Evolutionary conservation across 64 coral and sea anemone species (phyloP).

Genomic region (Catalaphyllia jardinei): DNA sequence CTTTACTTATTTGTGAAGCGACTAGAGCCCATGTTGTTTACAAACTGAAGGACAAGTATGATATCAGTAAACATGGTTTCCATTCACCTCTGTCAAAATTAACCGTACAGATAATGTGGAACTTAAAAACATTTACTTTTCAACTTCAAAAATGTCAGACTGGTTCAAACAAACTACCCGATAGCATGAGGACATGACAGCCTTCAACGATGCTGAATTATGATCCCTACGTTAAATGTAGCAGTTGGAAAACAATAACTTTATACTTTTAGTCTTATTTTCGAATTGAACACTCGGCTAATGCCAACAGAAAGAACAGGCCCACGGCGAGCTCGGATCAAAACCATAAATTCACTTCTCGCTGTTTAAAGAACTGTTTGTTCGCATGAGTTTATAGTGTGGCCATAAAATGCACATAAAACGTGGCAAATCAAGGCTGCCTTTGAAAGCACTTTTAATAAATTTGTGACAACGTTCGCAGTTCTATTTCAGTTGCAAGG

Average conservation of each 20-base stretch:
- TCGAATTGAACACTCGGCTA: not conserved
- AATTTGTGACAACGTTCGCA: not conserved
- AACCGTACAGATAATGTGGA: not conserved
- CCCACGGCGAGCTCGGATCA: no score
- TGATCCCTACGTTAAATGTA: no score
- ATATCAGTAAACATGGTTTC: not conserved
- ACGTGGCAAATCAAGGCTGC: not conserved
- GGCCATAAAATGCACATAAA: not conserved
- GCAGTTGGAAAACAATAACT: not conserved
- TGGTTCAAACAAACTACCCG: not conserved
- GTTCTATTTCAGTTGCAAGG: conserved; percentile 3
- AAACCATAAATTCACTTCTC: no score
- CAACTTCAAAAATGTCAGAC: not conserved
- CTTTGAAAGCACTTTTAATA: not conserved
- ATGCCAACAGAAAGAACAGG: no score
- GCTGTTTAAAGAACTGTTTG: not conserved
- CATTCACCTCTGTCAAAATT: not conserved
- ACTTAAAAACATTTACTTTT: not conserved
- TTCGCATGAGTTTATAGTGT: not conserved
- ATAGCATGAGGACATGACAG: not conserved
- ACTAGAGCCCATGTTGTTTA: not conserved
- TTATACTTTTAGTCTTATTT: not conserved
- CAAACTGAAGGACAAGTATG: not conserved
- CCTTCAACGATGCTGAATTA: not conserved
- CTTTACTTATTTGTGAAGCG: not conserved